Base-by-base conservation (phyloP, 2,888 invertebrate species). In the Hylaea fasciaria region DNA sequence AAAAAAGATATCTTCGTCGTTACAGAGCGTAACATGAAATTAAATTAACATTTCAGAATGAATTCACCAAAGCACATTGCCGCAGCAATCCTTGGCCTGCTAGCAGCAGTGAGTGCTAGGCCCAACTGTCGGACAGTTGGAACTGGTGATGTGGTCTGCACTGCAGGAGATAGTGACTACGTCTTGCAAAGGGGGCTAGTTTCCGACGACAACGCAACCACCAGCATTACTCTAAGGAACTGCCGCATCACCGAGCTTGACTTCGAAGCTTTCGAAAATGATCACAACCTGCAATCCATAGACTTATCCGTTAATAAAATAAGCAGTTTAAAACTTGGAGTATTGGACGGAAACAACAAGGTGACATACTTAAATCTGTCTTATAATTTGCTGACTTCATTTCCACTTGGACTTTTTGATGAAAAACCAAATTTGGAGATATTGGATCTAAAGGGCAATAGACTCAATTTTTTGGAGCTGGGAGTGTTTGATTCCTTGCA, bases 271-370 rank as follows among this genome's bases (percentile, higher is more conserved):
- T 88, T 88, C 47, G 62, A 79, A 39, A 69, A 74, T 11, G 66
- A 85, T 12, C 70, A 70, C 14, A 57, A 70, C n/a, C 65, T 86
- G 1, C 66, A 78, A 68, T 70, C 77, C 46, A 66, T 88, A 1
- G 86, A 87, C 66, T 54, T 88, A 16, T 85, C 86, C 4, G 45
- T 70, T 9, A 88, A 88, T 62, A 80, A 77, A 57, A 76, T 88
- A 35, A 54, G 59, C 8, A 64, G 57, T n/a, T 57, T 88, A 0
- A 74, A 78, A 68, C 68, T 82, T 0, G 85, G 83, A 2, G 79
- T 81, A 8, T 60, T 88, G 1, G 83, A 87, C 43, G 82, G 69
- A n/a, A 71, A 71, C 12, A 53, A 43, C 14, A 60, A 70, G 50
- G 66, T 85, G 4, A 78, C 71, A 9, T 66, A 77, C 62, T 66